phyloP scores from a whole-genome alignment of 1,140 invertebrate species.

The Epicauta chinensis region DNA sequence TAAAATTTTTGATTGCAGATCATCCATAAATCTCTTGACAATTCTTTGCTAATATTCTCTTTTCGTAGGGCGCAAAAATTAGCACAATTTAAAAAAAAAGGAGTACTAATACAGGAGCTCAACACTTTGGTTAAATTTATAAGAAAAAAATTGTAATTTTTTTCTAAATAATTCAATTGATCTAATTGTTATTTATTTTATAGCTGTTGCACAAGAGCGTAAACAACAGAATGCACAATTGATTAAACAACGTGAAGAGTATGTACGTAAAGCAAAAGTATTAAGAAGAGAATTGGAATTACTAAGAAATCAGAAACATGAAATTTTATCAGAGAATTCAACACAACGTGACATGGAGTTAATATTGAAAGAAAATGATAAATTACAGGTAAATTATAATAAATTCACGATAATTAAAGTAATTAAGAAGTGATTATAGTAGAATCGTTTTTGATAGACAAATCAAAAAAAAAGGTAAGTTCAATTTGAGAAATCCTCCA shows the following conservation, averaged over 20 bases:
- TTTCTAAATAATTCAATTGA: neutral
- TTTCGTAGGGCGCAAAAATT: too few relatives aligned
- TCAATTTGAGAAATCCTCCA: neutral
- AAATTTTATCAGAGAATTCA: constrained; percentile 57
- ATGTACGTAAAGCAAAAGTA: constrained; percentile 61
- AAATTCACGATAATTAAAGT: neutral
- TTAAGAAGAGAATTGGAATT: constrained; percentile 70
- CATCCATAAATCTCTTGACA: too few relatives aligned
- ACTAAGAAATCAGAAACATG: constrained; percentile 65
- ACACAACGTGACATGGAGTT: constrained; percentile 51
- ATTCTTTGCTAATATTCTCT: too few relatives aligned
- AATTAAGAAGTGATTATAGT: constrained; percentile 1
- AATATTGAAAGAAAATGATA: constrained; percentile 70
- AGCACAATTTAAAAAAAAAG: too few relatives aligned
- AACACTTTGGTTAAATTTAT: neutral
- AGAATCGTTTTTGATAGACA: neutral
- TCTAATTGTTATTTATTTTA: constrained; percentile 22
- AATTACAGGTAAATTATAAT: constrained; percentile 62
- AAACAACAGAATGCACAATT: constrained; percentile 72
- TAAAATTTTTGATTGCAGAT: too few relatives aligned
- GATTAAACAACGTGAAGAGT: constrained; percentile 69
- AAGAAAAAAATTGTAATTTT: neutral
- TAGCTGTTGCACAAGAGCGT: constrained; percentile 70
- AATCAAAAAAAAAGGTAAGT: constrained; percentile 1
- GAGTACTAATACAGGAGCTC: too few relatives aligned